A percentile compares a stretch with the other conserved stretches of the same genome.
Conservation (phyloP, 2,888 invertebrate genomes). For the Archips crataeganus region DNA sequence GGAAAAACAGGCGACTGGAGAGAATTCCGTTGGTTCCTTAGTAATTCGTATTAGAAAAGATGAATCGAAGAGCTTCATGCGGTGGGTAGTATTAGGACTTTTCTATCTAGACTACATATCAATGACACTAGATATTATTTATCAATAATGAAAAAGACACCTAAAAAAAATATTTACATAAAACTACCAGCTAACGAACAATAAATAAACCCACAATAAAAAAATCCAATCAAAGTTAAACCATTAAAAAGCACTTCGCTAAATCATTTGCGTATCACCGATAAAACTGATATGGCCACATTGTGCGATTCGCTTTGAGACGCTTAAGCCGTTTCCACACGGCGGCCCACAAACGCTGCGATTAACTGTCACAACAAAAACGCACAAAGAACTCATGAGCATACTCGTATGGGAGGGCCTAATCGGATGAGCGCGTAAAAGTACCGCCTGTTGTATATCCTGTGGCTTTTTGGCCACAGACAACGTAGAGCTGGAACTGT, state of each 20-base stretch:
- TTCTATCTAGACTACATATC: too few relatives aligned
- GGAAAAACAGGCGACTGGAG: too few relatives aligned
- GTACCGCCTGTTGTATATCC: constrained; percentile 49
- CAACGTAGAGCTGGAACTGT: constrained; percentile 47
- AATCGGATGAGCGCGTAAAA: constrained; percentile 82
- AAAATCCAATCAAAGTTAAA: constrained; percentile 23
- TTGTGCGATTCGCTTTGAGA: constrained; percentile 58
- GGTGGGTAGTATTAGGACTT: too few relatives aligned
- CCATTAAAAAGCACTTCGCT: constrained; percentile 19
- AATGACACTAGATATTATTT: too few relatives aligned
- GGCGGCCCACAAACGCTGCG: constrained; percentile 67
- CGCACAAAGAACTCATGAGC: constrained; percentile 80
- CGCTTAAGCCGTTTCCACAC: constrained; percentile 61
- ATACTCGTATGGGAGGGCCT: constrained; percentile 66
- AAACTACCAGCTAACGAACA: neutral
- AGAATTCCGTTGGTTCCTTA: too few relatives aligned
- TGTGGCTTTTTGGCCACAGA: constrained; percentile 38
- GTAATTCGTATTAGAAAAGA: too few relatives aligned
- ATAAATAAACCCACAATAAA: neutral
- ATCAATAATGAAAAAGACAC: too few relatives aligned
- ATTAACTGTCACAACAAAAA: constrained; percentile 71
- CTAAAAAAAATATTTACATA: neutral
- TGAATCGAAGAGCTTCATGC: too few relatives aligned
- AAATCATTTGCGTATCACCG: constrained; percentile 44
- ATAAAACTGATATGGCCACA: constrained; percentile 53